Evolutionary conservation across 2,113 vertebrate genomes (phyloP).

Genomic region (Dryoscopus gambensis): DNA sequence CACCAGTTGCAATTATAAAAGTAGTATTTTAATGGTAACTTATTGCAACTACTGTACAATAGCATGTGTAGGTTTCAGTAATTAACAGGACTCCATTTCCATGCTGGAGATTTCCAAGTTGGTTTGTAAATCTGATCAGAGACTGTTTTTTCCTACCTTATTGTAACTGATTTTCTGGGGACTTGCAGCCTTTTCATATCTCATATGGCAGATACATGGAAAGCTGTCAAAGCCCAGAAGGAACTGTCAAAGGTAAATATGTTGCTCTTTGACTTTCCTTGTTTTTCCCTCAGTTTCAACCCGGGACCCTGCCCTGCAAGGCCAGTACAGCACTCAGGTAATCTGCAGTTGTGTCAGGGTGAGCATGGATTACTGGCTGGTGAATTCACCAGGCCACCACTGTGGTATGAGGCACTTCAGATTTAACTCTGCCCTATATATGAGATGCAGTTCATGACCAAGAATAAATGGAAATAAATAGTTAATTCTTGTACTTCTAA

Average conservation of each 20-base stretch:
- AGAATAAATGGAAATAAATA: background rate
- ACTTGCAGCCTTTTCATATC: background rate
- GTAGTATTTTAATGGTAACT: background rate
- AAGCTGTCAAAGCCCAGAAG: background rate
- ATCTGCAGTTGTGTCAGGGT: background rate
- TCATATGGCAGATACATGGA: background rate
- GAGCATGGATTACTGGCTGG: background rate
- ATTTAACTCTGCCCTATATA: background rate
- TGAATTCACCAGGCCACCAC: background rate
- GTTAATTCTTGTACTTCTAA: background rate
- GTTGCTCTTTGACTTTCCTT: background rate
- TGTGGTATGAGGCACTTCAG: background rate
- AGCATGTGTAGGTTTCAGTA: background rate
- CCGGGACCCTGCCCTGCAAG: slow-evolving; percentile 66
- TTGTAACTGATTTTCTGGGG: background rate
- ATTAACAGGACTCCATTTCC: background rate
- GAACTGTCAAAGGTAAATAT: background rate
- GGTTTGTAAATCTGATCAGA: background rate
- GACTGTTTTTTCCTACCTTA: rapidly evolving
- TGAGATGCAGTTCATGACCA: background rate
- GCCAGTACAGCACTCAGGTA: slow-evolving; percentile 87
- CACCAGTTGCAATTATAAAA: background rate
- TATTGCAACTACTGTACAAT: background rate
- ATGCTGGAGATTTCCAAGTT: background rate
- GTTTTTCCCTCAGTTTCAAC: slow-evolving; percentile 75